A percentile compares a stretch with the other conserved stretches of the same genome.
These are phyloP conservation scores for Pseudanteris insignis DNA, from an alignment of 2,888 invertebrate species.

Conservation along the genomic window DNA sequence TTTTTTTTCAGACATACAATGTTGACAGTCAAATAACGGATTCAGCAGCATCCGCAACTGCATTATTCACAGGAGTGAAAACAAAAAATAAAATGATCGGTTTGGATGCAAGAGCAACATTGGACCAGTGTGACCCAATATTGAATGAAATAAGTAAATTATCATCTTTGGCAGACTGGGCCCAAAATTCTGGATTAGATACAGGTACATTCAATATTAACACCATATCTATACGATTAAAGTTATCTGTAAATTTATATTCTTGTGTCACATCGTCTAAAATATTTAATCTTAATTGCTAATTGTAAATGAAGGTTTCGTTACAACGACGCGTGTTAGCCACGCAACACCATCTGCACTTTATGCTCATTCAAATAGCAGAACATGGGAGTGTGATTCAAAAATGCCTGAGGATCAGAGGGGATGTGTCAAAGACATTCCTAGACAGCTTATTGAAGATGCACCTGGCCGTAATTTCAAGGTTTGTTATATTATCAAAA, in stretches of 20 bases:
- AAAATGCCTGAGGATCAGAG: slow-evolving; percentile 4
- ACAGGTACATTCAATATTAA: no score
- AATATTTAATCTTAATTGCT: no score
- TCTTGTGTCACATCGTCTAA: no score
- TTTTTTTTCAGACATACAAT: slow-evolving; percentile 70
- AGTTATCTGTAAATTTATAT: no score
- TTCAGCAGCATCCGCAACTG: slow-evolving; percentile 76
- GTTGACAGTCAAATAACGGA: slow-evolving; percentile 76
- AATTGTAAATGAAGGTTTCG: slow-evolving; percentile 11
- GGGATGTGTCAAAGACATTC: slow-evolving; percentile 12
- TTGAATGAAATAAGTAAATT: slow-evolving; percentile 59
- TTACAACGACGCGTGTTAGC: slow-evolving; percentile 7
- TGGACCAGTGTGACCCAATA: slow-evolving; percentile 63
- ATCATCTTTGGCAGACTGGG: slow-evolving; percentile 70
- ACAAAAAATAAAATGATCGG: slow-evolving; percentile 70
- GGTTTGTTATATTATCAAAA: slow-evolving; percentile 1
- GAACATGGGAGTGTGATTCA: slow-evolving; percentile 17
- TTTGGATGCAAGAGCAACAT: slow-evolving; percentile 65
- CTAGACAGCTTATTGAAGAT: slow-evolving; percentile 15
- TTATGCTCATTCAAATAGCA: slow-evolving; percentile 8
- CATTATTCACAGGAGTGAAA: slow-evolving; percentile 73
- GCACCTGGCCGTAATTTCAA: slow-evolving; percentile 9
- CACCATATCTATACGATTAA: no score
- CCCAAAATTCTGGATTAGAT: slow-evolving; percentile 69
- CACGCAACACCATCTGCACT: slow-evolving; percentile 10